Percentiles rank a stretch among this genome's conserved stretches.
Evolutionary conservation across 2,797 vertebrate genomes (phyloP).

Genomic region (Melanotaenia trifasciata): DNA sequence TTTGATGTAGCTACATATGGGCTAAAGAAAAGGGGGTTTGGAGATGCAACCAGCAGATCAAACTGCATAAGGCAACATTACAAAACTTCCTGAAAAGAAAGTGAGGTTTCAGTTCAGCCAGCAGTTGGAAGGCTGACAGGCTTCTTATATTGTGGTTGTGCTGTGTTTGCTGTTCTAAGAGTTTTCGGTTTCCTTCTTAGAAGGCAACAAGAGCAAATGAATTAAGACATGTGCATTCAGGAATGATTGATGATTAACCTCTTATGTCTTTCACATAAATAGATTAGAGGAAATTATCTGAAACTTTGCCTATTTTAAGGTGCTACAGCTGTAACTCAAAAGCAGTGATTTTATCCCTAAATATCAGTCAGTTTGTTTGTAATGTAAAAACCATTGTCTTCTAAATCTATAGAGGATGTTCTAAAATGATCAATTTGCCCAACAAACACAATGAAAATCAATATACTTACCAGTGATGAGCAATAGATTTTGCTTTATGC

Average conservation of each 20-base stretch:
- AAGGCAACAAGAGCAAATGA: not conserved
- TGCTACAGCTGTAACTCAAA: not conserved
- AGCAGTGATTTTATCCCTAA: not conserved
- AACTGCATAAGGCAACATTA: not conserved
- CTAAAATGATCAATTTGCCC: not conserved
- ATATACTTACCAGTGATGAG: not conserved
- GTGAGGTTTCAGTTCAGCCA: not conserved
- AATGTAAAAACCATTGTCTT: not conserved
- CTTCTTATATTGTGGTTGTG: not conserved
- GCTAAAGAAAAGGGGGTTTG: not conserved
- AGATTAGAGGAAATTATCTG: not conserved
- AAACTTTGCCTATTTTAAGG: not conserved
- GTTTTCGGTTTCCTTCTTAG: not conserved
- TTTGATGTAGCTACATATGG: constrained; percentile 21
- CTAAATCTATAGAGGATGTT: not conserved
- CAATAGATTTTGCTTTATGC: not conserved
- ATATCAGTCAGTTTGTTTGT: not conserved
- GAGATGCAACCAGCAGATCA: not conserved
- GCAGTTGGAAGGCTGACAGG: not conserved
- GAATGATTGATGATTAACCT: not conserved
- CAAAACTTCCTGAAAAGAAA: not conserved
- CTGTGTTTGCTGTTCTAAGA: not conserved
- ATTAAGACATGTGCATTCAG: not conserved
- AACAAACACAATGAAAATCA: not conserved
- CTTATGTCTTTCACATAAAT: not conserved